These are phyloP conservation scores for Platynereis dumerilii DNA, from an alignment of 2,888 invertebrate species.

Conservation along the genomic window DNA sequence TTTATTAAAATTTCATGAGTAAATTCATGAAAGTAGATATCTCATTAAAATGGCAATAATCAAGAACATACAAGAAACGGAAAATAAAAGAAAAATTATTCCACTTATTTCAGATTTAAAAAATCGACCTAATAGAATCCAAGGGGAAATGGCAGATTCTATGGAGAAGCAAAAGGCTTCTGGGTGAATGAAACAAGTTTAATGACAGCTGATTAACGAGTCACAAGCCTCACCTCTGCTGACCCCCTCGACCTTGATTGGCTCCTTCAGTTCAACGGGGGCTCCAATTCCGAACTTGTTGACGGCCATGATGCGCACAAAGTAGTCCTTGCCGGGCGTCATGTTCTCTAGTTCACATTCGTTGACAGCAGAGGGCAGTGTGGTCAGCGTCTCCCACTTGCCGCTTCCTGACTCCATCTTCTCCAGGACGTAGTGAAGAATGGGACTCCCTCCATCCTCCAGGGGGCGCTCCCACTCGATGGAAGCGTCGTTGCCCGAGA, in stretches of 20 bases:
- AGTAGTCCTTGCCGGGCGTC: conserved; percentile 42
- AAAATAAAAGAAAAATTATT: no score
- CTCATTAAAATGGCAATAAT: no score
- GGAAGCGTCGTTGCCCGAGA: conserved; percentile 24
- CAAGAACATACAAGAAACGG: no score
- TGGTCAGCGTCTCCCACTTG: conserved; percentile 47
- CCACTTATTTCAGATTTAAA: no score
- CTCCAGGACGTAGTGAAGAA: conserved; percentile 59
- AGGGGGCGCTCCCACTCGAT: conserved; percentile 40
- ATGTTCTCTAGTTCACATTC: conserved; percentile 43
- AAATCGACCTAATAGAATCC: no score
- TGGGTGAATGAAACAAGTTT: no score
- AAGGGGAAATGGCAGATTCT: no score
- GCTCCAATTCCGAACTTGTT: conserved; percentile 41
- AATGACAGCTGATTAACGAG: no score
- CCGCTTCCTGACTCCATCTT: conserved; percentile 38
- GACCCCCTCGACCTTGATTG: conserved; percentile 30
- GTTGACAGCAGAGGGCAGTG: conserved; percentile 33
- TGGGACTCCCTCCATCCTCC: conserved; percentile 32
- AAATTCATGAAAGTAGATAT: no score
- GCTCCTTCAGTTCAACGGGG: conserved; percentile 32
- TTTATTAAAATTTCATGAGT: no score
- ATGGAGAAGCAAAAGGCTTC: no score
- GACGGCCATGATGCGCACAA: conserved; percentile 42
- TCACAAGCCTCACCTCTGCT: conserved; percentile 21